Percentiles rank a stretch among this genome's conserved stretches.
Evolutionary conservation across 2,113 vertebrate species (phyloP).

Genomic region (Peromyscus maniculatus): DNA sequence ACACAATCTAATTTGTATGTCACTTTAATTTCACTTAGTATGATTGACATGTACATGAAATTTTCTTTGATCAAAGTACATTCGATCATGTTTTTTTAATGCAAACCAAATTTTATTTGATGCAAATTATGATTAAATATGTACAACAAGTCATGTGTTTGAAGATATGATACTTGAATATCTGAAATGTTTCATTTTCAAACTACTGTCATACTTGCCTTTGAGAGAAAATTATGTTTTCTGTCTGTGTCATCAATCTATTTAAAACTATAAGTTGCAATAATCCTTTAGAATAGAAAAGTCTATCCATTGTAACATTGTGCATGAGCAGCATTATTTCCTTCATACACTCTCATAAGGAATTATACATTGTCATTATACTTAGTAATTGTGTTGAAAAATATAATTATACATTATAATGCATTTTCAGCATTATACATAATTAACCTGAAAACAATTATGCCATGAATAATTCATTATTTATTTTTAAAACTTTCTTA

Average conservation of each 20-base stretch:
- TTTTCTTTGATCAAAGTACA: neutral
- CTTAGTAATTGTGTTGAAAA: slow-evolving; percentile 81
- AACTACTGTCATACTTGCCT: neutral
- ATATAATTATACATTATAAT: slow-evolving; percentile 73
- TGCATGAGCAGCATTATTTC: slow-evolving; percentile 39
- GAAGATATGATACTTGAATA: slow-evolving; percentile 15
- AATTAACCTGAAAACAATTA: slow-evolving; percentile 74
- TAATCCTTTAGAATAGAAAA: neutral
- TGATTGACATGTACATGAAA: neutral
- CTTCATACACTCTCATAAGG: slow-evolving; percentile 70
- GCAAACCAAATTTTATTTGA: neutral
- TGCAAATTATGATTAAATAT: slow-evolving; percentile 2
- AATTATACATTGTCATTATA: slow-evolving; percentile 70
- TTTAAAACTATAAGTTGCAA: slow-evolving; percentile 8
- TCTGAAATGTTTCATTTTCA: slow-evolving; percentile 1
- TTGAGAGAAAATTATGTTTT: neutral
- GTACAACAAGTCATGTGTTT: slow-evolving; percentile 5
- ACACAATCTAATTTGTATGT: neutral
- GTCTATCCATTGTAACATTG: slow-evolving; percentile 69
- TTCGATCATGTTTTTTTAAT: slow-evolving; percentile 16
- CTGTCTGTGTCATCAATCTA: neutral
- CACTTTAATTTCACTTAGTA: slow-evolving; percentile 27
- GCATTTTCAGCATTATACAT: slow-evolving; percentile 72
- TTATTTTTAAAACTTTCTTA: slow-evolving; percentile 46
- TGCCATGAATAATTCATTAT: slow-evolving; percentile 80